Conservation (phyloP, 2,888 invertebrate genomes). For the Brenthis hecate region DNA sequence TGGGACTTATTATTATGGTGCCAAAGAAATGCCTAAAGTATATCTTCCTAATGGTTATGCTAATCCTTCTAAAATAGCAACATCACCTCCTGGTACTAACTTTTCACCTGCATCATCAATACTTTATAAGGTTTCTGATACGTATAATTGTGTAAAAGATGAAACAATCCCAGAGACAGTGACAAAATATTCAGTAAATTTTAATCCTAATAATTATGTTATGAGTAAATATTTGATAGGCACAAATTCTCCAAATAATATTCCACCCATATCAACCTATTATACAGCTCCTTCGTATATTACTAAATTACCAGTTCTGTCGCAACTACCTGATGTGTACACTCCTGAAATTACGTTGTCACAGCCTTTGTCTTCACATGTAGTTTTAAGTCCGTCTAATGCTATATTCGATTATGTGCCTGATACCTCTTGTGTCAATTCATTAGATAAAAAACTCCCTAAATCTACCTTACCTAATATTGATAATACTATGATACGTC, state of each 20-base stretch:
- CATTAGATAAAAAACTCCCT: not conserved
- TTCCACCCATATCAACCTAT: not conserved
- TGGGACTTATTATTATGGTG: not conserved
- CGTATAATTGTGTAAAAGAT: not conserved
- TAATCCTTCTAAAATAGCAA: not conserved
- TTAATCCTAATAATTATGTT: not conserved
- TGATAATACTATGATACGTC: not conserved
- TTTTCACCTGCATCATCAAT: not conserved
- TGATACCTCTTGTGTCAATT: not conserved
- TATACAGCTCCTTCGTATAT: not conserved
- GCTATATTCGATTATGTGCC: slow-evolving; percentile 1
- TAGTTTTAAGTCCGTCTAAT: not conserved
- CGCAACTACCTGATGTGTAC: slow-evolving; percentile 7
- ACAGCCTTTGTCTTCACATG: not conserved
- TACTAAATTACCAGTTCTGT: not conserved
- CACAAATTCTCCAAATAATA: not conserved
- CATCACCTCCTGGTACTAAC: not conserved
- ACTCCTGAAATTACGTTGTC: not conserved
- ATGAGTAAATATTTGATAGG: not conserved
- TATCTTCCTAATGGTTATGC: slow-evolving; percentile 7
- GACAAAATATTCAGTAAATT: not conserved
- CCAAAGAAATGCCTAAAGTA: slow-evolving; percentile 4
- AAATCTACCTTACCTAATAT: not conserved
- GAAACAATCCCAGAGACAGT: not conserved
- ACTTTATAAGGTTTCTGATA: not conserved